phyloP scores from a whole-genome alignment of 2,113 vertebrate species.

The Micromys minutus region DNA sequence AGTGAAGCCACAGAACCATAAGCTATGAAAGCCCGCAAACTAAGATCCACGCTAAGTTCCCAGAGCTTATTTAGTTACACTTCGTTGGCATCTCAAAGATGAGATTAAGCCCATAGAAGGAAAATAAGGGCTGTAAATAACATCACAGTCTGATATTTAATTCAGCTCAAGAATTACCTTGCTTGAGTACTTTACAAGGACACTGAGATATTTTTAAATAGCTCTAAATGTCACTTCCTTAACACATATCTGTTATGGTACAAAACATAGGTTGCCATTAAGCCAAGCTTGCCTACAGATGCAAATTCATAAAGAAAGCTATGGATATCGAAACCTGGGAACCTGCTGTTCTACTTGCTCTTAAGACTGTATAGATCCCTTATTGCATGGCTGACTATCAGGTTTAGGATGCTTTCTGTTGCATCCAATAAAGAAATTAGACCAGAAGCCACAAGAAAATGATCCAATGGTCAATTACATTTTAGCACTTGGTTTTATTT shows the following conservation, averaged over 20 bases:
- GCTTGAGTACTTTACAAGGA: not conserved
- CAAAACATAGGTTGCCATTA: slow-evolving; percentile 36
- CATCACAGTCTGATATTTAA: slow-evolving; percentile 12
- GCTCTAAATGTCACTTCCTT: not conserved
- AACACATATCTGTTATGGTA: not conserved
- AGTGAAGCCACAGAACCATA: not conserved
- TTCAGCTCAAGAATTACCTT: slow-evolving; percentile 10
- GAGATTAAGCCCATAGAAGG: slow-evolving; percentile 18
- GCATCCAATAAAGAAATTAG: slow-evolving; percentile 77
- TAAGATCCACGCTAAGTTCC: slow-evolving; percentile 47
- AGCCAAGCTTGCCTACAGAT: slow-evolving; percentile 35
- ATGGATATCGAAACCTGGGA: not conserved
- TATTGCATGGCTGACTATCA: slow-evolving; percentile 68
- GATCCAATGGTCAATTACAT: slow-evolving; percentile 53
- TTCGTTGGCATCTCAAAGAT: slow-evolving; percentile 54
- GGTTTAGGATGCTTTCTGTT: slow-evolving; percentile 68
- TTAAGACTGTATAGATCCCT: slow-evolving; percentile 25
- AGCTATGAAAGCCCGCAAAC: slow-evolving; percentile 51
- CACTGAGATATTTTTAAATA: slow-evolving; percentile 31
- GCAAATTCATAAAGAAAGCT: slow-evolving; percentile 20
- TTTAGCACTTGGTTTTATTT: slow-evolving; percentile 71
- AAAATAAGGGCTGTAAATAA: slow-evolving; percentile 47
- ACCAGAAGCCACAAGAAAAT: slow-evolving; percentile 75
- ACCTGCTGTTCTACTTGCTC: slow-evolving; percentile 57
- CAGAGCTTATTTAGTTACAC: not conserved